Evolutionary conservation across 2,888 invertebrate genomes (phyloP).

Genomic region (Tinea trinotella): DNA sequence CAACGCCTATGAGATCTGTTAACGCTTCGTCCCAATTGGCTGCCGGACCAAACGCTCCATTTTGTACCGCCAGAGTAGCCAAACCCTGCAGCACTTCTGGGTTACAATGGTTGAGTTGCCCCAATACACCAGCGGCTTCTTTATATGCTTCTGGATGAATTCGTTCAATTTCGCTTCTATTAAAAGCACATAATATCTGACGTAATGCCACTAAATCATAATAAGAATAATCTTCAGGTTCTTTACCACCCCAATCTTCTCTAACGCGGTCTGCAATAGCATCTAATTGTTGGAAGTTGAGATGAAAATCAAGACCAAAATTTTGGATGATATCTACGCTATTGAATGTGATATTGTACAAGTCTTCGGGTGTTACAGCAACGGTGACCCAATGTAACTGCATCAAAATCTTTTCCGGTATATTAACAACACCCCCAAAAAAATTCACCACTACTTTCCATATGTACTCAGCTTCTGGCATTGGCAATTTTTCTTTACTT

Average conservation of each 20-base stretch:
- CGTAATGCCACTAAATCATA: slow-evolving; percentile 68
- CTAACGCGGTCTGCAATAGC: slow-evolving; percentile 65
- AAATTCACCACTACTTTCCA: slow-evolving; percentile 46
- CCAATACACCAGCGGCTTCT: slow-evolving; percentile 56
- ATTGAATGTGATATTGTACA: slow-evolving; percentile 62
- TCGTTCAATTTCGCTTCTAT: slow-evolving; percentile 58
- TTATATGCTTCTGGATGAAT: slow-evolving; percentile 69
- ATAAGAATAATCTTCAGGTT: slow-evolving; percentile 67
- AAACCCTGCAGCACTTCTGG: slow-evolving; percentile 53
- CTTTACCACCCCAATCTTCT: slow-evolving; percentile 65
- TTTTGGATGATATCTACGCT: slow-evolving; percentile 68
- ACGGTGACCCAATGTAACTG: slow-evolving; percentile 58
- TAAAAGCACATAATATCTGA: slow-evolving; percentile 72
- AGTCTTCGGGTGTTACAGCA: slow-evolving; percentile 60
- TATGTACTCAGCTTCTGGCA: slow-evolving; percentile 41
- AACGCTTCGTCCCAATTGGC: slow-evolving; percentile 47
- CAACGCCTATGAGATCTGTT: slow-evolving; percentile 46
- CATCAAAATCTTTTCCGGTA: slow-evolving; percentile 54
- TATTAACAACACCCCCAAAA: slow-evolving; percentile 41
- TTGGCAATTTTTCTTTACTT: slow-evolving; percentile 37
- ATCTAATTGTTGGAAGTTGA: slow-evolving; percentile 48
- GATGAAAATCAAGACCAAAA: slow-evolving; percentile 64
- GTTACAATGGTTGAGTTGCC: slow-evolving; percentile 57
- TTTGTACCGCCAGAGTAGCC: slow-evolving; percentile 52
- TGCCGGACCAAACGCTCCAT: slow-evolving; percentile 55